phyloP scores from a whole-genome alignment of 2,888 invertebrate species.

The Drosophila parthenogenetica region DNA sequence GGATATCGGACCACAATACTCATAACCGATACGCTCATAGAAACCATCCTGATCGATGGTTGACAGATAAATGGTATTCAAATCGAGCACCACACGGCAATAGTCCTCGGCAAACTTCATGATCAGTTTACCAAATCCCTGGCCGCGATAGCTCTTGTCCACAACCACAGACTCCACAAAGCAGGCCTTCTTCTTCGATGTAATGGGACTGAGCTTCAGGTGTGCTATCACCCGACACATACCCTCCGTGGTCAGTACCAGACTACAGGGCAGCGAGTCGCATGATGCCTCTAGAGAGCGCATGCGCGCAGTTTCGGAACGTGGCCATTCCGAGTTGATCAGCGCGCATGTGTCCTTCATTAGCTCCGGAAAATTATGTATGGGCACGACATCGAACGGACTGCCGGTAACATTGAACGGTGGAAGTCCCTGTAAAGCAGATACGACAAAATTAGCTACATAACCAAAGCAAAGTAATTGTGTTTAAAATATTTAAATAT shows the following conservation, averaged over 20 bases:
- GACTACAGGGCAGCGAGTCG: constrained; percentile 90
- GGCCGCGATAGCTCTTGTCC: constrained; percentile 89
- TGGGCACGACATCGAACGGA: constrained; percentile 87
- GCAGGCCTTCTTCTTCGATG: constrained; percentile 89
- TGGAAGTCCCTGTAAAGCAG: constrained; percentile 83
- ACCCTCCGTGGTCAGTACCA: constrained; percentile 88
- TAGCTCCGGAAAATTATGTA: constrained; percentile 91
- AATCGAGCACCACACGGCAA: constrained; percentile 87
- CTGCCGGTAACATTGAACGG: constrained; percentile 85
- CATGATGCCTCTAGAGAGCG: constrained; percentile 90
- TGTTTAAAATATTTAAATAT: not conserved
- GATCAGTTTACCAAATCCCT: constrained; percentile 91
- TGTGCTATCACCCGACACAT: constrained; percentile 89
- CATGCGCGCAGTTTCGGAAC: constrained; percentile 92
- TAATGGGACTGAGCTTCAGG: constrained; percentile 91
- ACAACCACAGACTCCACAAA: constrained; percentile 94
- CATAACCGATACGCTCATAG: constrained; percentile 91
- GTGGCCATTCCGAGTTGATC: constrained; percentile 94
- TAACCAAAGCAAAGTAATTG: not conserved
- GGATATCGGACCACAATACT: constrained; percentile 89
- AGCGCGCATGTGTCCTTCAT: constrained; percentile 90
- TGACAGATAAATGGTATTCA: constrained; percentile 89
- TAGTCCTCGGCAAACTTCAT: constrained; percentile 92
- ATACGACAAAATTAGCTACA: not conserved
- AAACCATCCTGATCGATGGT: constrained; percentile 91